A percentile compares a stretch with the other conserved stretches of the same genome.
Evolutionary conservation across 1,140 invertebrate species (phyloP).

Genomic region (Maniola jurtina): DNA sequence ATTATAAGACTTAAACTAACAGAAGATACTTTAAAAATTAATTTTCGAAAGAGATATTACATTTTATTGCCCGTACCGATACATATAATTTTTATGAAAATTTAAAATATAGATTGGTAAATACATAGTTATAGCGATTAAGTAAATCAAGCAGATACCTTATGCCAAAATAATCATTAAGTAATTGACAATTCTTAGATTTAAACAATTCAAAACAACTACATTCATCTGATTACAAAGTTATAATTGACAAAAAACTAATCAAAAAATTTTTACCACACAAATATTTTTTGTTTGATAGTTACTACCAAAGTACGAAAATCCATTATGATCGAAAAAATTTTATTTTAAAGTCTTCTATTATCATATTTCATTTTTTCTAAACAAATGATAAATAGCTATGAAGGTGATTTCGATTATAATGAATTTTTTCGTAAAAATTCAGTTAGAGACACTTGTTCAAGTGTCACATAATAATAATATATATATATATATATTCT

Average conservation of each 20-base stretch:
- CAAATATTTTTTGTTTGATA: constrained; percentile 43
- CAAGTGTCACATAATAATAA: constrained; percentile 46
- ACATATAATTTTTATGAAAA: neutral
- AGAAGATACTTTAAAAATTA: constrained; percentile 1
- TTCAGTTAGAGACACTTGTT: neutral
- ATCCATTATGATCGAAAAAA: constrained; percentile 10
- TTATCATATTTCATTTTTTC: neutral
- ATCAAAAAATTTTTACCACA: constrained; percentile 63
- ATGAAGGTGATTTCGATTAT: constrained; percentile 1
- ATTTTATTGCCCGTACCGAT: neutral
- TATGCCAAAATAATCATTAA: constrained; percentile 39
- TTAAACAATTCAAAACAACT: constrained; percentile 76
- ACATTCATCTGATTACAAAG: constrained; percentile 67
- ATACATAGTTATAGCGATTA: constrained; percentile 5
- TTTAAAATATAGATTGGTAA: neutral
- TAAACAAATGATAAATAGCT: neutral
- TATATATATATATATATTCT: constrained; percentile 60
- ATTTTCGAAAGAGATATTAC: neutral
- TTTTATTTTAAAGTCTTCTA: neutral
- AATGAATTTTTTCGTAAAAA: constrained; percentile 19
- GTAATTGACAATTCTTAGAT: constrained; percentile 77
- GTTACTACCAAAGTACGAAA: constrained; percentile 19
- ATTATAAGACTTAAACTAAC: neutral
- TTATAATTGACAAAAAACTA: constrained; percentile 76
- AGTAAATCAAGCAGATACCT: constrained; percentile 18